These are phyloP conservation scores for Megaceryle alcyon DNA, from an alignment of 2,797 vertebrate species.

Conservation along the genomic window DNA sequence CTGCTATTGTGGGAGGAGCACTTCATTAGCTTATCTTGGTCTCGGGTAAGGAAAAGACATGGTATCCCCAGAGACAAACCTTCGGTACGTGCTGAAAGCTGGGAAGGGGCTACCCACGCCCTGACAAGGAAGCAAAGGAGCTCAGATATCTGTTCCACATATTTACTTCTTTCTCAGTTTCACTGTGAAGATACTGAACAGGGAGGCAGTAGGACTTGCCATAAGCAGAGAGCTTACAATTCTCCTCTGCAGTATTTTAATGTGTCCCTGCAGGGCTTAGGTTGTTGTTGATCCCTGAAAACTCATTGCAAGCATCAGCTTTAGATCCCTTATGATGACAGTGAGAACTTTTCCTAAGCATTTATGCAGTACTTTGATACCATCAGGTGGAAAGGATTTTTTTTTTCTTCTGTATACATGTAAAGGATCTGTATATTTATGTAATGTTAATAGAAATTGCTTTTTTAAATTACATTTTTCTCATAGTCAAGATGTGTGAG, in stretches of 20 bases:
- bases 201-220: neutral
- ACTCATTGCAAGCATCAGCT: neutral
- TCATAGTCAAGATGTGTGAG: neutral
- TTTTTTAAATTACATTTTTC: conserved; percentile 10
- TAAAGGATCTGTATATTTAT: neutral
- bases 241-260: neutral
- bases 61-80: neutral
- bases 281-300: neutral
- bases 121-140: neutral
- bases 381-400: neutral
- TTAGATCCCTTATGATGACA: neutral
- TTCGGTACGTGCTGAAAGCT: neutral
- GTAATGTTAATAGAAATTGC: neutral
- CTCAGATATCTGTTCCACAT: neutral
- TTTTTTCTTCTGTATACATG: neutral
- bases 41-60: neutral
- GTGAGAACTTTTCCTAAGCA: neutral
- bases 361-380: conserved; percentile 2
- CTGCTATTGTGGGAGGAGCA: neutral
- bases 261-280: neutral
- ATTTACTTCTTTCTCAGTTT: neutral
- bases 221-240: rapidly evolving
- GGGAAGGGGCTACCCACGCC: neutral
- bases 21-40: neutral
- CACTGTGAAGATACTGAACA: neutral